These are phyloP conservation scores for Fragum whitleyi DNA, from an alignment of 2,888 invertebrate species.

Conservation along the genomic window DNA sequence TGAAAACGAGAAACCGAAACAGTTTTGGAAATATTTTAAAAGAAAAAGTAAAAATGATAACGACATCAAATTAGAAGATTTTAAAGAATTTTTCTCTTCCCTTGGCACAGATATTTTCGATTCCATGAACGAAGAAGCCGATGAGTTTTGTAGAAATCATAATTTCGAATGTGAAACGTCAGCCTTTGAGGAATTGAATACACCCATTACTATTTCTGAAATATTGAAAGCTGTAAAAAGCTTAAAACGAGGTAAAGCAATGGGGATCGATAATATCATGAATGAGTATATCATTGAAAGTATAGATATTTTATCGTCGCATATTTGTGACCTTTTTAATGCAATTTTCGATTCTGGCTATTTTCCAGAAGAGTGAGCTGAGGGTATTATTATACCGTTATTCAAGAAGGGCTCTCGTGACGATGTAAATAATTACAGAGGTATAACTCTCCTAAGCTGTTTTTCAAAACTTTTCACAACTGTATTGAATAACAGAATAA, in stretches of 20 bases:
- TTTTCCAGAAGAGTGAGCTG: constrained; percentile 33
- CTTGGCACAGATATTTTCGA: background rate
- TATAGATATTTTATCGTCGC: constrained; percentile 23
- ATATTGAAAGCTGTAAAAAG: background rate
- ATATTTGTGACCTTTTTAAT: constrained; percentile 38
- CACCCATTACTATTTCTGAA: background rate
- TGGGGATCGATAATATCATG: constrained; percentile 10
- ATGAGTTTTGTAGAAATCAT: background rate
- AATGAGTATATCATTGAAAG: constrained; percentile 31
- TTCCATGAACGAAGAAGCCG: background rate
- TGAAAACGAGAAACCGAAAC: background rate
- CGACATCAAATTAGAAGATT: background rate
- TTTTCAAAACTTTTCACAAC: constrained; percentile 31
- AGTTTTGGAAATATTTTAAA: constrained; percentile 23
- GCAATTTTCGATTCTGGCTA: constrained; percentile 12
- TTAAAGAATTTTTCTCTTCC: background rate
- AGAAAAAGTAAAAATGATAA: background rate
- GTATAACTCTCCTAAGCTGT: constrained; percentile 23
- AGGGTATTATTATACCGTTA: constrained; percentile 32
- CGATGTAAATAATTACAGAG: constrained; percentile 34
- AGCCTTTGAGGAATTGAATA: background rate
- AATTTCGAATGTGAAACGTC: background rate
- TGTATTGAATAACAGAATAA: constrained; percentile 31
- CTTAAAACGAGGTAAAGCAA: constrained; percentile 2
- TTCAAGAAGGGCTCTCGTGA: constrained; percentile 20